Base-by-base conservation (phyloP, 2,888 invertebrate genomes). In the Lepidochrysops patricia region DNA sequence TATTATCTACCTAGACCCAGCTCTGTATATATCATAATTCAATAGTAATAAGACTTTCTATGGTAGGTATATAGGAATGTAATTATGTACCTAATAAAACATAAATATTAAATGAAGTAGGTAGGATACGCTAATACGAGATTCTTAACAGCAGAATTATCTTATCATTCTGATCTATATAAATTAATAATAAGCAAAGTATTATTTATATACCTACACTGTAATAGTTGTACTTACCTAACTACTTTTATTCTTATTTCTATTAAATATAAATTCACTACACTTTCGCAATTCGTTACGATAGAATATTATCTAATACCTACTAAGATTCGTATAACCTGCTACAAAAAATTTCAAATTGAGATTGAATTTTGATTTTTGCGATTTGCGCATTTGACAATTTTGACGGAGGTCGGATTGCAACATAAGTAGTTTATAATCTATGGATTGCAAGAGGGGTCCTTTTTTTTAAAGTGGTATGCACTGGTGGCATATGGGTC, bases 271-370 rank as follows among this genome's bases (percentile, higher is more conserved):
- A 12, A 54, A 4, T 29, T 19, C 15, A 15, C 54, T 4, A 29
- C 29, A 25, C 48, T 58, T 60, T 60, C 48, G 27, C 61, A 57
- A 61, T 64, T 54, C 19, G 54, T 19, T n/a, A n/a, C n/a, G n/a
- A n/a, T n/a, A n/a, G n/a, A n/a, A n/a, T n/a, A n/a, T n/a, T n/a
- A n/a, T n/a, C n/a, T n/a, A n/a, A n/a, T n/a, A n/a, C n/a, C n/a
- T n/a, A n/a, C n/a, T n/a, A n/a, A n/a, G n/a, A n/a, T n/a, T n/a
- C n/a, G n/a, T n/a, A n/a, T n/a, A 57, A 37, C 57, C 62, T 54
- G 60, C 60, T 57, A 52, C 50, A 12, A 9, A 50, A 50, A 52
- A 27, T 27, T 52, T 49, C 23, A 49, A 25, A 49, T 49, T 49
- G 37, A 37, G 6, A n/a, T 29, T 29, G 4, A 29, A 5, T 29